Conservation (phyloP, 1,140 invertebrate species). For the Drosophila neocordata region DNA sequence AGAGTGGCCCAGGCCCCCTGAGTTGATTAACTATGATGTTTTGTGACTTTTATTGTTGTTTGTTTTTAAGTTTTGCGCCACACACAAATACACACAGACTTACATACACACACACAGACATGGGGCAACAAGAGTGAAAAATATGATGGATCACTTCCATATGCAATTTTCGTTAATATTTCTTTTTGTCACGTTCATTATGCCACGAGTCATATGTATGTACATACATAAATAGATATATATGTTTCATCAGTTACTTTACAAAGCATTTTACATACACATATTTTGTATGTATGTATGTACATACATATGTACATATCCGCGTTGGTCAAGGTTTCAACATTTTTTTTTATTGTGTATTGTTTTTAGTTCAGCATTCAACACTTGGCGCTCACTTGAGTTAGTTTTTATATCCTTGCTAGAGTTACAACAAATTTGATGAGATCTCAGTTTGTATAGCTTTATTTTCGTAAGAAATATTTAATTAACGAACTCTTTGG, state of each 20-base stretch:
- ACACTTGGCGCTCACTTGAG: neutral
- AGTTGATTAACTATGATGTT: constrained; percentile 75
- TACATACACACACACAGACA: neutral
- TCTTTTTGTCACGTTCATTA: constrained; percentile 40
- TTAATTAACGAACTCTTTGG: neutral
- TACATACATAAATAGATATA: neutral
- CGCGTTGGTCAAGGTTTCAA: no score
- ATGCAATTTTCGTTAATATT: constrained; percentile 80
- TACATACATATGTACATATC: no score
- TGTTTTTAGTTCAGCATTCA: no score
- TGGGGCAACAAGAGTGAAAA: constrained; percentile 32
- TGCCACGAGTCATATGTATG: constrained; percentile 43
- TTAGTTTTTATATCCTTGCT: neutral
- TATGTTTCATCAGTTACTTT: constrained; percentile 12
- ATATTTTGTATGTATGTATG: neutral
- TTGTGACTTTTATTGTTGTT: constrained; percentile 68
- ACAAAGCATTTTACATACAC: neutral
- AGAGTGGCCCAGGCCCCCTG: constrained; percentile 47
- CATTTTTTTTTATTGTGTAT: neutral
- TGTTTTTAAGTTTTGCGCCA: constrained; percentile 51
- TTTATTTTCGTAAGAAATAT: constrained; percentile 2
- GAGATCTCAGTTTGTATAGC: neutral
- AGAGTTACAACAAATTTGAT: neutral
- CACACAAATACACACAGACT: constrained; percentile 37
- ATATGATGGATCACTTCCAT: constrained; percentile 81